These are phyloP conservation scores for Pseudomyrmex sp. DNA, from an alignment of 1,140 invertebrate genomes.

Conservation along the genomic window DNA sequence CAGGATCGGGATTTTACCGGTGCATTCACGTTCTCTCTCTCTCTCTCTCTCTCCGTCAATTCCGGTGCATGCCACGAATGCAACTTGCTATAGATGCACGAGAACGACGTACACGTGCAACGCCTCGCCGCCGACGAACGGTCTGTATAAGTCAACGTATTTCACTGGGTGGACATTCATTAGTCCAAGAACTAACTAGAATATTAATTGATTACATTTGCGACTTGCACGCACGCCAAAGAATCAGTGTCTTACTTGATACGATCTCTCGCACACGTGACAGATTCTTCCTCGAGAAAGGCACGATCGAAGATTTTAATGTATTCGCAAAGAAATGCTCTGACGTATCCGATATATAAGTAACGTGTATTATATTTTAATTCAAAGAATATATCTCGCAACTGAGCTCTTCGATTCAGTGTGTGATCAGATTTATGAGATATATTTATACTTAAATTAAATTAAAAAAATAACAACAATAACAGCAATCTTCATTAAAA, in stretches of 20 bases:
- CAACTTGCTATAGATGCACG: conserved; percentile 33
- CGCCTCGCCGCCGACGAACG: not conserved
- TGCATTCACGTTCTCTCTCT: conserved; percentile 55
- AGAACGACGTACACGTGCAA: conserved; percentile 9
- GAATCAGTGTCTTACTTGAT: conserved; percentile 20
- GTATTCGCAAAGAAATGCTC: no score
- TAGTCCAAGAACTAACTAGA: not conserved
- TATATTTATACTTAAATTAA: no score
- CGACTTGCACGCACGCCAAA: not conserved
- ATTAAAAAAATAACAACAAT: no score
- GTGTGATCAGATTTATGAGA: no score
- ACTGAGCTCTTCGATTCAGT: no score
- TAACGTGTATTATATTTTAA: no score
- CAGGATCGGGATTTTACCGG: conserved; percentile 51
- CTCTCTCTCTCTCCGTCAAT: not conserved
- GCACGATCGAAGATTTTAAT: not conserved
- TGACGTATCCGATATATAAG: no score
- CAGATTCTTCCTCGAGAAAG: not conserved
- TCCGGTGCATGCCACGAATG: conserved; percentile 26
- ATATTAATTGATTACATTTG: conserved; percentile 48
- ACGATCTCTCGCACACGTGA: conserved; percentile 7
- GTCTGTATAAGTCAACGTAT: conserved; percentile 11
- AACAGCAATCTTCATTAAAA: conserved; percentile 12
- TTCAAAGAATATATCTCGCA: no score
- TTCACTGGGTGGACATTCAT: conserved; percentile 32